A percentile compares a stretch with the other conserved stretches of the same genome.
These are phyloP conservation scores for Phrynosoma platyrhinos DNA, from an alignment of 2,113 vertebrate genomes.

Conservation along the genomic window DNA sequence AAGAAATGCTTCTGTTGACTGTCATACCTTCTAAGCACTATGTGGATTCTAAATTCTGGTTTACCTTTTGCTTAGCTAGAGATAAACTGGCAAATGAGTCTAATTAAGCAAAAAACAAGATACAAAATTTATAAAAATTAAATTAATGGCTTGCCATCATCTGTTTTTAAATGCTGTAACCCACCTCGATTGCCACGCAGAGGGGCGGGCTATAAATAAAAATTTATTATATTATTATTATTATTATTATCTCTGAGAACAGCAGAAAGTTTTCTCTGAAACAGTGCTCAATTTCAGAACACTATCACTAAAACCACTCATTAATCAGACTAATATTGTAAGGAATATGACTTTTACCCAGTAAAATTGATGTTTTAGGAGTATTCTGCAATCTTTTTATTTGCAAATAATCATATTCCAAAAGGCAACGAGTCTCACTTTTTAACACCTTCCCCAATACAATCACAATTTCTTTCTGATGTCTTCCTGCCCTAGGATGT, in stretches of 20 bases:
- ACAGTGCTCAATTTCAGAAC: neutral
- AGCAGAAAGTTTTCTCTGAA: neutral
- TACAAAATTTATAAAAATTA: neutral
- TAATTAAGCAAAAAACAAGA: rapidly evolving
- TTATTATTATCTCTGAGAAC: neutral
- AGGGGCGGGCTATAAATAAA: too few relatives aligned
- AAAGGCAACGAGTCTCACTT: neutral
- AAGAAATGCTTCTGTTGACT: neutral
- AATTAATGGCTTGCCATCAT: neutral
- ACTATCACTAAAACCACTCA: conserved; percentile 11
- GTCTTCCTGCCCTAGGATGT: too few relatives aligned
- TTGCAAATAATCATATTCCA: neutral
- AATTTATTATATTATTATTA: too few relatives aligned
- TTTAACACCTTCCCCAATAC: neutral
- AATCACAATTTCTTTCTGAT: neutral
- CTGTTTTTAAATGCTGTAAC: too few relatives aligned
- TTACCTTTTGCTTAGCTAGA: neutral
- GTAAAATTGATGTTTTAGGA: neutral
- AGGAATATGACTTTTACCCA: rapidly evolving
- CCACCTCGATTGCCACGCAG: too few relatives aligned
- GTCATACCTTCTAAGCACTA: neutral
- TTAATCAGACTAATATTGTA: neutral
- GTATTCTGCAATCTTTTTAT: neutral
- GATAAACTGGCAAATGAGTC: neutral
- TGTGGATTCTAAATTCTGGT: neutral